Evolutionary conservation across 2,113 vertebrate genomes (phyloP).

Genomic region (Calypte anna): DNA sequence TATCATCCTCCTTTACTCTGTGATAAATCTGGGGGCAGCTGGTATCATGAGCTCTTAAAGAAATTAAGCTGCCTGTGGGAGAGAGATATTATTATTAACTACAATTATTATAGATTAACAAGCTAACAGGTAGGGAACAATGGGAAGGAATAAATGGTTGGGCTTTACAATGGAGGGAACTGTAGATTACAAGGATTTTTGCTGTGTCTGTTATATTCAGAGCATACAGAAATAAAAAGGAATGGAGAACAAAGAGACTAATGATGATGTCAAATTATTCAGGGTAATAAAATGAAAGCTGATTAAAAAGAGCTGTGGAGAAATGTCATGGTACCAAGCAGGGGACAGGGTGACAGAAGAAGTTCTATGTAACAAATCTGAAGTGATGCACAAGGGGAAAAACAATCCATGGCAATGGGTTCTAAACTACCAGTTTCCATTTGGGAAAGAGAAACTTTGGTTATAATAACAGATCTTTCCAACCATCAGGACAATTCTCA

Average conservation of each 20-base stretch:
- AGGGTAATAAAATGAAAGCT: neutral
- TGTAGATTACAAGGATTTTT: neutral
- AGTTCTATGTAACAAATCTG: neutral
- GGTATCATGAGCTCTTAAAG: neutral
- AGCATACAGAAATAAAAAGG: neutral
- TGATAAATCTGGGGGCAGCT: neutral
- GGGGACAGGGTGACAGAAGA: neutral
- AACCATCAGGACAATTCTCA: neutral
- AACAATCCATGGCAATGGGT: neutral
- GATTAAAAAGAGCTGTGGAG: neutral
- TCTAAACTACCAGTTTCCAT: neutral
- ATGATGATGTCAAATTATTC: neutral
- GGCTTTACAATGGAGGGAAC: neutral
- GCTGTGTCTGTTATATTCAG: neutral
- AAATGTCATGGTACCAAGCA: neutral
- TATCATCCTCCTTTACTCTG: neutral
- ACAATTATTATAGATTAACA: neutral
- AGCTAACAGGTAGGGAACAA: slow-evolving; percentile 1
- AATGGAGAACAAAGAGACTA: neutral
- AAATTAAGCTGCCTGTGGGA: slow-evolving; percentile 5
- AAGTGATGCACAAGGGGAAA: neutral
- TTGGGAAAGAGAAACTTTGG: neutral
- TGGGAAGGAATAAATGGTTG: neutral
- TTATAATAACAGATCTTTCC: neutral
- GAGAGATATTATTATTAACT: neutral